Base-by-base conservation (phyloP, 1,140 invertebrate species). In the Plodia interpunctella region DNA sequence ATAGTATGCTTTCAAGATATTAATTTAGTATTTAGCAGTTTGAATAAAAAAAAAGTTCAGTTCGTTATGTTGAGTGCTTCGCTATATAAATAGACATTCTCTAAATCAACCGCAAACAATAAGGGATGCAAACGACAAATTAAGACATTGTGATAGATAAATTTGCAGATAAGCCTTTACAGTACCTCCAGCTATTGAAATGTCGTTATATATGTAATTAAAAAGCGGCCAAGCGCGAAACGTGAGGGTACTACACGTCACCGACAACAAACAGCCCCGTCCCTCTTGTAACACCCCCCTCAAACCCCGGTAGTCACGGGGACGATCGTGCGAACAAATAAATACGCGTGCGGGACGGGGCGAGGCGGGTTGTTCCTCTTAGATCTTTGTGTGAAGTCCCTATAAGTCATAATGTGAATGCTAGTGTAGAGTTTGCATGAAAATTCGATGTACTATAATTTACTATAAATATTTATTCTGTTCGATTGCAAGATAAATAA, bases 171-270 rank as follows among this genome's bases (percentile, higher is more conserved):
- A 53, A 53, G 51, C 51, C 51, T 53, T 53, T 53, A 53, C 51
- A 53, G 25, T 28, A 17, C 21, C 51, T 15, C 18, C 51, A 17
- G 13, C 51, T 10, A 53, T 53, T 25, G 20, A 9, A 25, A 53
- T 53, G 51, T 53, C 51, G 51, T 53, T 53, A 53, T 53, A 53
- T 53, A 25, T 53, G 51, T 53, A 53, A 53, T 53, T 53, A 53
- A 53, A 53, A 53, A n/a, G 51, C 51, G 51, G 21, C 51, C 21
- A n/a, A 25, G 51, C 51, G 51, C 51, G 51, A 53, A 53, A 53
- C 51, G 51, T 10, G 51, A 53, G 51, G 51, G 20, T 25, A n/a
- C 51, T 53, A n/a, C 51, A 53, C 21, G 51, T 53, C 51, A 53
- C 51, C 19, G 20, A 53, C 51, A 53, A 53, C 51, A 53, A 25